Base-by-base conservation (phyloP, 2,797 vertebrate genomes). In the Clamator glandarius region DNA sequence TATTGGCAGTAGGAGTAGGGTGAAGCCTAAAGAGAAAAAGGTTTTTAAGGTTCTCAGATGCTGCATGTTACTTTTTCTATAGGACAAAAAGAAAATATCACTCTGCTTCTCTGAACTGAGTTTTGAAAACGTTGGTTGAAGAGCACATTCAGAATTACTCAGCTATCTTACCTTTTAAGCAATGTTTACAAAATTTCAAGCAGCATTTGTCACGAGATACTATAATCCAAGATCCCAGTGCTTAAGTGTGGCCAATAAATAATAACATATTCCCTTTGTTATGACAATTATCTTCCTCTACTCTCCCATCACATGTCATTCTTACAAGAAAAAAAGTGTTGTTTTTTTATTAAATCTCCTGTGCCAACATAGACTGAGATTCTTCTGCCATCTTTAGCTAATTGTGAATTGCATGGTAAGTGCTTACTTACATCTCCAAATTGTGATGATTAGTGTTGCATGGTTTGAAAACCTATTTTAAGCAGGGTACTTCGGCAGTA, bases 221-320 rank as follows among this genome's bases (percentile, higher is more conserved):
- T 94, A 21, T 96, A 95, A 95, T 95, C 90, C 95, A 91, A 87
- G 73, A 89, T 96, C 87, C 63, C 46, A 83, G 26, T 92, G 69
- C 90, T 95, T 94, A 86, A 84, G 81, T 88, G 57, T 94, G 96
- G 92, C 94, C 96, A 96, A 96, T 97, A 97, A 97, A 97, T 97
- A 97, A 97, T 95, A 96, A 97, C 92, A 97, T 74, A 96, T 85
- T 96, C 82, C 63, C 88, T 96, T 96, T 97, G 96, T 97, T 97
- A 96, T 97, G 96, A 96, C 96, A 97, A 96, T 96, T 93, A 96
- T 92, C 83, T 91, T 93, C 91, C 81, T 94, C 74, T 96, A 62
- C 92, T 96, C 93, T 94, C 93, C 80, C 95, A 96, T 97, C 93
- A 96, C 54, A 96, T 97, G 96, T 97, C 96, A 97, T 96, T 96